Evolutionary conservation across 1,140 invertebrate genomes (phyloP).

Genomic region (Adoxophyes honmai): DNA sequence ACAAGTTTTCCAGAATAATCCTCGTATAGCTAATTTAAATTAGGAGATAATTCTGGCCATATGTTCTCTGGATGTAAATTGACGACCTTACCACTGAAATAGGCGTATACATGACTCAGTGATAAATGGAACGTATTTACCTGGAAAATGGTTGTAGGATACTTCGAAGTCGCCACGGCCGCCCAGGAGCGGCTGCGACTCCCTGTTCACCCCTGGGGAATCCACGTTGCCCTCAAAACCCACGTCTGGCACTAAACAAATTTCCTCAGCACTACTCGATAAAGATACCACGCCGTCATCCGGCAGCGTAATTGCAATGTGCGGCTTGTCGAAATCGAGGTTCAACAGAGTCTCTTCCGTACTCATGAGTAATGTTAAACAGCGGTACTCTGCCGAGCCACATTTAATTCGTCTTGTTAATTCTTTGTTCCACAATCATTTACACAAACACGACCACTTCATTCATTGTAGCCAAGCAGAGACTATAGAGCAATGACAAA

Average conservation of each 20-base stretch:
- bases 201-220: constrained; percentile 86
- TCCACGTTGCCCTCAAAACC: constrained; percentile 83
- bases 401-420: constrained; percentile 69
- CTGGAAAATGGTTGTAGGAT: constrained; percentile 89
- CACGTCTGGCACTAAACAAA: constrained; percentile 82
- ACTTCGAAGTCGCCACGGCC: constrained; percentile 87
- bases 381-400: constrained; percentile 62
- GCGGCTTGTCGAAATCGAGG: constrained; percentile 74
- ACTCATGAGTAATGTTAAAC: constrained; percentile 76
- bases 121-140: constrained; percentile 72
- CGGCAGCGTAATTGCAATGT: constrained; percentile 55
- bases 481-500: constrained; percentile 39
- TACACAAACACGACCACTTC: constrained; percentile 67
- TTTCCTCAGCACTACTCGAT: constrained; percentile 79
- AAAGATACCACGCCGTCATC: constrained; percentile 77
- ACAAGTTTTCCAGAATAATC: constrained; percentile 31
- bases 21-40: background rate
- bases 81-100: constrained; percentile 26
- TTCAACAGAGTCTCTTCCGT: constrained; percentile 77
- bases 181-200: constrained; percentile 92
- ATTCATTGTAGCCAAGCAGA: constrained; percentile 45
- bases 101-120: constrained; percentile 33
- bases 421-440: constrained; percentile 74
- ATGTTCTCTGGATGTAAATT: constrained; percentile 19
- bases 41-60: constrained; percentile 2